Conservation (phyloP, 1,140 invertebrate genomes). For the Hermetia illucens region DNA sequence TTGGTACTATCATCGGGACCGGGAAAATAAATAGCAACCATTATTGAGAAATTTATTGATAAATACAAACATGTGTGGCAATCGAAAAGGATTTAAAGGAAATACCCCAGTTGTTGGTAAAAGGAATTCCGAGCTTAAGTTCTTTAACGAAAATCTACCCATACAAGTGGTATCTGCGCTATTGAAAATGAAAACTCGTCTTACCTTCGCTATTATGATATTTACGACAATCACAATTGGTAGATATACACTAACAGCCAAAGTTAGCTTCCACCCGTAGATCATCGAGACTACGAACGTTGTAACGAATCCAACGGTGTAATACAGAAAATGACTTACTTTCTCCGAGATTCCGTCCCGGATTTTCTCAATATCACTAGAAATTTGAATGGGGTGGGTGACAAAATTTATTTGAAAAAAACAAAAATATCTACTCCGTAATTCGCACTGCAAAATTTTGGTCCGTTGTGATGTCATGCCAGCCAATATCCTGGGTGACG, state of each 20-base stretch:
- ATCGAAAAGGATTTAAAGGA: no score
- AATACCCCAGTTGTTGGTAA: no score
- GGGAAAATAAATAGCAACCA: constrained; percentile 44
- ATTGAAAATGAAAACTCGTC: constrained; percentile 48
- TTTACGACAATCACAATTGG: constrained; percentile 59
- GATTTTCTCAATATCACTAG: constrained; percentile 69
- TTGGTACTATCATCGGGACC: constrained; percentile 52
- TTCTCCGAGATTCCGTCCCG: constrained; percentile 77
- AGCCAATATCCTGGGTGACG: constrained; percentile 76
- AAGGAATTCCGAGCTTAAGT: no score
- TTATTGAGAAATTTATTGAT: no score
- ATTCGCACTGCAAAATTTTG: constrained; percentile 79
- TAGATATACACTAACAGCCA: constrained; percentile 60
- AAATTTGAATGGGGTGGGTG: constrained; percentile 1
- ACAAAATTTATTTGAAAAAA: not conserved
- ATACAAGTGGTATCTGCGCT: no score
- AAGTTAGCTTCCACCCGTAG: constrained; percentile 63
- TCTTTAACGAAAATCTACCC: no score
- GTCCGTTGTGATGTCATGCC: constrained; percentile 72
- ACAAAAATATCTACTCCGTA: constrained; percentile 50
- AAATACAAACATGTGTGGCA: no score
- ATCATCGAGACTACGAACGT: constrained; percentile 50
- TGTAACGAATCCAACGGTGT: constrained; percentile 44
- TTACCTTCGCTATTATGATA: constrained; percentile 46
- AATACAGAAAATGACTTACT: constrained; percentile 56